Conservation (phyloP, 2,113 vertebrate genomes). For the Tetrax tetrax region DNA sequence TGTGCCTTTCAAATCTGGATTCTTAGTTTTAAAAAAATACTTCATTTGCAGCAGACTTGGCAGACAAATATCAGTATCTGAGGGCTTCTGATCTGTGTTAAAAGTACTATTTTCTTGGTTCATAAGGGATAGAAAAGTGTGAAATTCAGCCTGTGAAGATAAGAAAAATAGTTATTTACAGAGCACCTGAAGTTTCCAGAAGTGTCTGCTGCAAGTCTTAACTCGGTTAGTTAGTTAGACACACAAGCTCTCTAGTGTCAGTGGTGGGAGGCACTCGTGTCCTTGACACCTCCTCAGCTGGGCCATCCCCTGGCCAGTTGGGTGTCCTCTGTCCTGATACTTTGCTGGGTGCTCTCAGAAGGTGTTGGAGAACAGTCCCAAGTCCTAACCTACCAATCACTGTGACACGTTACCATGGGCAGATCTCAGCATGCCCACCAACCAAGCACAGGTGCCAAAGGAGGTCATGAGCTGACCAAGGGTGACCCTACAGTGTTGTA, state of each 20-base stretch:
- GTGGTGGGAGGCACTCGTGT: no score
- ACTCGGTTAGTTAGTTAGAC: neutral
- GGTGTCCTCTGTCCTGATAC: neutral
- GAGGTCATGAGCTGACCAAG: neutral
- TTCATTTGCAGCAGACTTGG: neutral
- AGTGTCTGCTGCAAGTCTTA: neutral
- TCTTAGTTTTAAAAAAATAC: neutral
- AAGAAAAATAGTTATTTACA: neutral
- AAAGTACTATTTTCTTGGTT: neutral
- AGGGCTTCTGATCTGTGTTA: neutral
- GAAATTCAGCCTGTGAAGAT: neutral
- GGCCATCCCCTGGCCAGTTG: neutral
- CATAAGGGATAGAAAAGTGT: neutral
- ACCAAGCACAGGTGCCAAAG: accelerated
- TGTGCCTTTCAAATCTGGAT: neutral
- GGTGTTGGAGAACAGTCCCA: neutral
- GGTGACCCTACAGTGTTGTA: neutral
- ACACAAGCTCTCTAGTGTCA: neutral
- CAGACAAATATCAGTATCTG: neutral
- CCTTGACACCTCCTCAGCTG: neutral
- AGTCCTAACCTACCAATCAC: neutral
- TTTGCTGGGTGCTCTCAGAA: neutral
- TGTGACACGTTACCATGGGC: accelerated
- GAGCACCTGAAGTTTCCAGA: neutral
- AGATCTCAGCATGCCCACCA: neutral